phyloP scores from a whole-genome alignment of 2,113 vertebrate species.

The Phalacrocorax brasilianus region DNA sequence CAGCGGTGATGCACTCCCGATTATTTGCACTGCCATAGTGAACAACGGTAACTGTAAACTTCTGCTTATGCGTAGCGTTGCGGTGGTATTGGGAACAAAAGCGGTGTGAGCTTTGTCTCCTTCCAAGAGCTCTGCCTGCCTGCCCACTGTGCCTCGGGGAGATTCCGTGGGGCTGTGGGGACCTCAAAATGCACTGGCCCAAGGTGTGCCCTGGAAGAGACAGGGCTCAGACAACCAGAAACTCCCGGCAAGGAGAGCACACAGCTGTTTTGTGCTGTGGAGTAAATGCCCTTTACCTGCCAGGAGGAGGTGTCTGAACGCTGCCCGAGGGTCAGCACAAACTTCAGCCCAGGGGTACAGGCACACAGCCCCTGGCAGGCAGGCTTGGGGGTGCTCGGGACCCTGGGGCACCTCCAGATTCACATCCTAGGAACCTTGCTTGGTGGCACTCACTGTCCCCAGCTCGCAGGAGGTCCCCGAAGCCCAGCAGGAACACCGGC shows the following conservation, averaged over 20 bases:
- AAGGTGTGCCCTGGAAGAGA: too few species aligned
- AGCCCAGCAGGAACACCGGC: accelerated
- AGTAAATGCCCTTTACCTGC: neutral
- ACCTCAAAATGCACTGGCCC: accelerated
- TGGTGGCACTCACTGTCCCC: neutral
- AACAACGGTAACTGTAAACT: neutral
- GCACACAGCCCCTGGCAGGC: neutral
- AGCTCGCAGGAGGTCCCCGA: neutral
- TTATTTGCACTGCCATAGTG: neutral
- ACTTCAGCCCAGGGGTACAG: neutral
- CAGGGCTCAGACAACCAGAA: neutral
- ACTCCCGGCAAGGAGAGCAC: neutral
- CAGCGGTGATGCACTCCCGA: neutral
- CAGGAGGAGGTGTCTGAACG: neutral
- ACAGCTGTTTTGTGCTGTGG: neutral
- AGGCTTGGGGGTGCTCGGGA: neutral
- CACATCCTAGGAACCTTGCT: neutral
- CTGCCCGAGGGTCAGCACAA: neutral
- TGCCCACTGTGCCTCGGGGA: accelerated
- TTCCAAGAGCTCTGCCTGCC: too few species aligned
- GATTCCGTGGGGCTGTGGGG: neutral
- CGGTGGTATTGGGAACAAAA: neutral
- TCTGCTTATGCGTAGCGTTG: neutral
- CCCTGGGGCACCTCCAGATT: too few species aligned
- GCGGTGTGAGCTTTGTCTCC: accelerated